Conservation (phyloP, 2,888 invertebrate genomes). For the Dromius quadrimaculatus region DNA sequence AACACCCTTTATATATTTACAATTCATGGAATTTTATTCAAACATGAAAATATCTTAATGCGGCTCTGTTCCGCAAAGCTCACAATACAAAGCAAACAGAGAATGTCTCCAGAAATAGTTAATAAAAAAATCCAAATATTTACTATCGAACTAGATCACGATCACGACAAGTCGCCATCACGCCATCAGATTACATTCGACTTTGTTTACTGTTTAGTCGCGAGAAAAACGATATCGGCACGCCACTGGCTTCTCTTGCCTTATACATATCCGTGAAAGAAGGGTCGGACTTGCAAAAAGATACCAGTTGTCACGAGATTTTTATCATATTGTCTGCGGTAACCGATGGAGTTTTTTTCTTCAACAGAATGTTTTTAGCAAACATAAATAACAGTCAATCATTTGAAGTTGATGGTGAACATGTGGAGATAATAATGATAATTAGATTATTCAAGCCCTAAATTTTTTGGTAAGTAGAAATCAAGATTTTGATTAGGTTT, state of each 20-base stretch:
- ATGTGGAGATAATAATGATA: too few relatives aligned
- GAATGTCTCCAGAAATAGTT: constrained; percentile 23
- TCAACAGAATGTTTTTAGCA: neutral
- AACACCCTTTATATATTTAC: too few relatives aligned
- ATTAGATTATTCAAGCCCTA: too few relatives aligned
- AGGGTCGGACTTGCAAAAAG: neutral
- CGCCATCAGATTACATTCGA: constrained; percentile 40
- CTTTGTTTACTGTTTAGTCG: constrained; percentile 24
- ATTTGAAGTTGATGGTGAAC: too few relatives aligned
- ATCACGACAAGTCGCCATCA: constrained; percentile 44
- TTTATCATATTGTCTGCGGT: constrained; percentile 31
- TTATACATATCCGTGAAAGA: neutral
- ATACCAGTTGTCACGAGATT: constrained; percentile 15
- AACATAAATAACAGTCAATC: neutral
- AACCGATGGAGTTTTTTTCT: neutral
- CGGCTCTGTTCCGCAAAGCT: constrained; percentile 1
- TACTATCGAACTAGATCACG: constrained; percentile 31
- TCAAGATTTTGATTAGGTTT: too few relatives aligned
- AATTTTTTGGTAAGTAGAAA: too few relatives aligned
- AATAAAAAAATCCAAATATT: constrained; percentile 41
- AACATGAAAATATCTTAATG: too few relatives aligned
- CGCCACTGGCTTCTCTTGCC: constrained; percentile 10
- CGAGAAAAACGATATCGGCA: constrained; percentile 33
- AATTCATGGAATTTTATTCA: too few relatives aligned
- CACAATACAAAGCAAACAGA: constrained; percentile 8